These are phyloP conservation scores for Oscheius onirici DNA, from an alignment of 2,888 invertebrate genomes.

Conservation along the genomic window DNA sequence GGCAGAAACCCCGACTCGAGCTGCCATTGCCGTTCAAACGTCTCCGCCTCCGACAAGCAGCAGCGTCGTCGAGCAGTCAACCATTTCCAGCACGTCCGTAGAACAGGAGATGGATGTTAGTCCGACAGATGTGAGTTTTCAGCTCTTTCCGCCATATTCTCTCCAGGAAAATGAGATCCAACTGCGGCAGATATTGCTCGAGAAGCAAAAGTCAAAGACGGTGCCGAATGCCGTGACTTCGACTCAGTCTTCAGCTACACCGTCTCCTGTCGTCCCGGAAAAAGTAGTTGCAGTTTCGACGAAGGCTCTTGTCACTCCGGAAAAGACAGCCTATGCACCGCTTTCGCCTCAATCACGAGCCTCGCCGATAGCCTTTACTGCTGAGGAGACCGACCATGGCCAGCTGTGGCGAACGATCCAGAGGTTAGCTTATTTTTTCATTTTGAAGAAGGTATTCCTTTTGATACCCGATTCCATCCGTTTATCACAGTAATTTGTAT, in stretches of 20 bases:
- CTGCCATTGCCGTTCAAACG: not conserved
- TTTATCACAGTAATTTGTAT: no score
- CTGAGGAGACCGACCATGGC: not conserved
- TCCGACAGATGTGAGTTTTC: not conserved
- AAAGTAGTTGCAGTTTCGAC: not conserved
- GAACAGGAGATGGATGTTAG: not conserved
- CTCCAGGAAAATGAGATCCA: not conserved
- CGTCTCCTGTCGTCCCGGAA: no score
- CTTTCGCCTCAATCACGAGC: no score
- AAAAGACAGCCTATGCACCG: no score
- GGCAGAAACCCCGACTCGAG: not conserved
- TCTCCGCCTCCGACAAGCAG: not conserved
- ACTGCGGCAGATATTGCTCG: not conserved
- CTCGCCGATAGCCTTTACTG: not conserved
- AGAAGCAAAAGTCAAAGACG: conserved; percentile 1
- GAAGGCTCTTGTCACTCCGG: not conserved
- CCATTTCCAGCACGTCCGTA: not conserved
- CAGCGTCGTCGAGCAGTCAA: no score
- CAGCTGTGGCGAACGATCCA: not conserved
- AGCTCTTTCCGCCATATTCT: not conserved
- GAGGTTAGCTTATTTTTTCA: no score
- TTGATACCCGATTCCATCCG: no score
- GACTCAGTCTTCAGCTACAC: no score
- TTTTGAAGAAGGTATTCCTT: no score
- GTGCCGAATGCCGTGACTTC: not conserved